A percentile compares a stretch with the other conserved stretches of the same genome.
phyloP scores from a whole-genome alignment of 2,797 vertebrate genomes.

The Pterois miles region DNA sequence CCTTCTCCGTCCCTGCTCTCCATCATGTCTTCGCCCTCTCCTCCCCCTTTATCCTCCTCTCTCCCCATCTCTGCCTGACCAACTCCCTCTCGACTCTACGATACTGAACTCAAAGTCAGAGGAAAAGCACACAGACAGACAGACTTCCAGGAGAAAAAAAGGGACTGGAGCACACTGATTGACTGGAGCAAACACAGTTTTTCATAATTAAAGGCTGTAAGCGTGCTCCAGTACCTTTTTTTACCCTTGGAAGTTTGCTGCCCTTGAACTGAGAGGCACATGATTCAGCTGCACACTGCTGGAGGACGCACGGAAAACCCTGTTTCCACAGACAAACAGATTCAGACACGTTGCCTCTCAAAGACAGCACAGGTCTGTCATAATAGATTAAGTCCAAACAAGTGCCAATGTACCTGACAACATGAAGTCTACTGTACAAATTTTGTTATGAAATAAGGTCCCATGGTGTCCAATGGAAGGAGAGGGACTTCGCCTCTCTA shows the following conservation, averaged over 20 bases:
- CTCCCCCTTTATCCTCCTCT: neutral
- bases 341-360: constrained; percentile 9
- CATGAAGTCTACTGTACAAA: too few species aligned
- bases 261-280: neutral
- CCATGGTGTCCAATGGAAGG: too few species aligned
- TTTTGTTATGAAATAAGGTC: too few species aligned
- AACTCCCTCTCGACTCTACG: constrained; percentile 30
- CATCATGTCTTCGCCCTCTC: neutral
- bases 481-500: too few species aligned
- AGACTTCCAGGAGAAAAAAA: neutral
- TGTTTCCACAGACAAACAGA: neutral
- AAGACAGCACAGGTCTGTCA: constrained; percentile 11
- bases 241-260: neutral
- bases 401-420: constrained; percentile 34
- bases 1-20: constrained; percentile 11
- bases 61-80: constrained; percentile 14
- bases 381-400: constrained; percentile 26
- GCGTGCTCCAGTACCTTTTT: neutral
- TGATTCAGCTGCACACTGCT: neutral
- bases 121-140: neutral
- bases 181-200: neutral
- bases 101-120: constrained; percentile 28
- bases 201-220: neutral
- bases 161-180: neutral
- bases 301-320: neutral